Evolutionary conservation across 2,888 invertebrate genomes (phyloP), one percentile per base, ranked within the genome.

Genomic region (Heliconius ethilla): DNA sequence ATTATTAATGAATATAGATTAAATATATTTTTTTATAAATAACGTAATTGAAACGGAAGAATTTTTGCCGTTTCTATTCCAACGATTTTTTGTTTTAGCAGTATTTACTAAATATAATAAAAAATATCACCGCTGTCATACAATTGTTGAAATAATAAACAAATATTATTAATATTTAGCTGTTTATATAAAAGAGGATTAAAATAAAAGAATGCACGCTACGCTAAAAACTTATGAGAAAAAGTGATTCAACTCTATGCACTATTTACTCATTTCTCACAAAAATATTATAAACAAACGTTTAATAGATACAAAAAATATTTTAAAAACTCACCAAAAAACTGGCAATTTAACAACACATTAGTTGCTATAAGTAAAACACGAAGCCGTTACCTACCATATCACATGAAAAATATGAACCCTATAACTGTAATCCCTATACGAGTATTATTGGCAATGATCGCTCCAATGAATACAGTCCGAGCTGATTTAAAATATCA

Each of bases 401-500:
- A 70, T 40, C 13, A 45, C 25, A 40, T 74, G 40, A 59, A 33
- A 77, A 67, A 67, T 62, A 73, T 77, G 40, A 67, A 15, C 59
- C 27, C 69, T 55, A 81, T 76, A 74, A 55, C 66, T 75, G 37
- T 70, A 79, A 73, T 74, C 74, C 78, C 75, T 78, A 33, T 33
- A 33, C 33, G 33, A 33, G 72, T 77, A 75, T 78, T 78, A 79
- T 78, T 76, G 75, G 75, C 79, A 55, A 70, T 62, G 51, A 74
- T 76, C 79, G 81, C 59, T 78, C 76, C 72, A 79, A 78, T 78
- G 78, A 77, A 70, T 73, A 77, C 75, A 69, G 90, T 87, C 87
- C 85, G 86, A 90, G 87, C 89, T 88, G 92, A 91, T 93, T 94
- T 91, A 93, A 93, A 94, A 94, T 92, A 93, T 94, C 93, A 93